Base-by-base conservation (phyloP, 2,888 invertebrate species). In the Acanthopleura granulata region DNA sequence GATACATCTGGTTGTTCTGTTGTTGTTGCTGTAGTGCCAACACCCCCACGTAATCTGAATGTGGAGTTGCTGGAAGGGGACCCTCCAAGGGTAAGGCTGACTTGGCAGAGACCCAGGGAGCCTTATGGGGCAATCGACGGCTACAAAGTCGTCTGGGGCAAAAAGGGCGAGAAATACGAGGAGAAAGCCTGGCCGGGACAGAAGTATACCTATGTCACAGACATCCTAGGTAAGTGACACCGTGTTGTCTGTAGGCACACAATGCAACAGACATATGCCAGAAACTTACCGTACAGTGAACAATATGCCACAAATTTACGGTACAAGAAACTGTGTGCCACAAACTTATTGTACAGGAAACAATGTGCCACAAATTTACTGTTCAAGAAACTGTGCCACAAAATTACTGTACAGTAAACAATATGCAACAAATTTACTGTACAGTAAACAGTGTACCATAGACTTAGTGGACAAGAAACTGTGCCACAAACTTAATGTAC, bases 51-150 rank as follows among this genome's bases (percentile, higher is more conserved):
- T 25, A 86, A 90, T 75, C 88, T 92, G 70, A 87, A 89, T 61
- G 88, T 85, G 87, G 95, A 95, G 90, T 94, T 97, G 79, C 93
- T 95, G 85, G 95, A 95, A 89, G 94, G 95, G 80, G 96, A 96
- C 83, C 96, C 97, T 0, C 95, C 96, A 29, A 94, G 96, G 49
- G 95, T 98, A 78, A 95, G 97, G 91, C 92, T 98, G 76, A 96
- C 97, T 90, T 99, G 99, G 99, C 94, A 94, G 14, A 93, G 94
- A 82, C 99, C 99, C 0, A 93, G 94, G 0, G 94, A 95, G 91
- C 96, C 96, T 0, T 96, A 96, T 86, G 98, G 98, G 6, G 94
- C 95, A n/a, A 77, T 88, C 50, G 77, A 80, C 51, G 84, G 84
- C 27, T 88, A 85, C 78, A 85, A 83, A 75, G 81, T 88, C 51